Conservation (phyloP, 2,888 invertebrate species). For the Electrophaes corylata region DNA sequence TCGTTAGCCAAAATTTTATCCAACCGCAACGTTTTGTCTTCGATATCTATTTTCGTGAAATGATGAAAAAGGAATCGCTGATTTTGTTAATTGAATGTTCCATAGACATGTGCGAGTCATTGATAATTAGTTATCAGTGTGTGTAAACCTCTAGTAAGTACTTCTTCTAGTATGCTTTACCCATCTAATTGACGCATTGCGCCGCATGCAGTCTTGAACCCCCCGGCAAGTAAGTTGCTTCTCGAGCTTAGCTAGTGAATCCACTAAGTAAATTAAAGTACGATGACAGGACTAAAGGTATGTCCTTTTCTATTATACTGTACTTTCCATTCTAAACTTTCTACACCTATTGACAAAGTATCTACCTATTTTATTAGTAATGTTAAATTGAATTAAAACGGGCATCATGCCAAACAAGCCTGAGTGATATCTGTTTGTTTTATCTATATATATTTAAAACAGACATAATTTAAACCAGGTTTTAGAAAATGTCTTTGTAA, state of each 20-base stretch:
- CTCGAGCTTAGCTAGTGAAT: conserved; percentile 1
- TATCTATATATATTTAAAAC: too few species aligned
- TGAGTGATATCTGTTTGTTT: too few species aligned
- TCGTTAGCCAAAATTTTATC: not conserved
- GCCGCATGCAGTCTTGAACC: conserved; percentile 22
- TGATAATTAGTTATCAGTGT: conserved; percentile 3
- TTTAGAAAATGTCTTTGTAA: too few species aligned
- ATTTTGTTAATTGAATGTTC: conserved; percentile 6
- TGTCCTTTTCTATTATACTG: conserved; percentile 1
- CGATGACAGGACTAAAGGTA: conserved; percentile 22
- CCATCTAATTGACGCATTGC: conserved; percentile 54
- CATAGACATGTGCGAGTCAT: conserved; percentile 1
- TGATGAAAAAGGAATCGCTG: conserved; percentile 9
- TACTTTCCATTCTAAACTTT: not conserved
- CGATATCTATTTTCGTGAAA: conserved; percentile 9
- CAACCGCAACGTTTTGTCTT: not conserved
- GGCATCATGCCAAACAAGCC: not conserved
- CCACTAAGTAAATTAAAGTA: not conserved
- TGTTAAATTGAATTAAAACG: not conserved
- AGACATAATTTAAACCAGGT: too few species aligned
- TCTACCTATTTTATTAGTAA: too few species aligned
- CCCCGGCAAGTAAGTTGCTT: conserved; percentile 7
- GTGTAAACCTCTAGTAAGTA: conserved; percentile 12
- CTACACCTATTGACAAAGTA: too few species aligned
- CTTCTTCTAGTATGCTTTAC: not conserved